Base-by-base conservation (phyloP, 2,888 invertebrate genomes). In the Eumerus sabulonum region DNA sequence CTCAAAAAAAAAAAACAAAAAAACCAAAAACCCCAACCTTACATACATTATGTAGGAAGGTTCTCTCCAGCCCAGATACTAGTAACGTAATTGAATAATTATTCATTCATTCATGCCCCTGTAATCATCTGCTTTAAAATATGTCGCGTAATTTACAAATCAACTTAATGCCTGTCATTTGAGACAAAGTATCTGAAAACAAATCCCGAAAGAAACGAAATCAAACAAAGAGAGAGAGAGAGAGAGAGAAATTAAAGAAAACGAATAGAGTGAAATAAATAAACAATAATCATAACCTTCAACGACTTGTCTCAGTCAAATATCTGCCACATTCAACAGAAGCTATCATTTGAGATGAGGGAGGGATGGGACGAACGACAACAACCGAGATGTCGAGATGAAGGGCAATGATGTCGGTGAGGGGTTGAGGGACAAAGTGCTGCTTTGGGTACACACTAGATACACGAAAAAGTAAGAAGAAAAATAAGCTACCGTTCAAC, bases 211-310 rank as follows among this genome's bases (percentile, higher is more conserved):
- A 38, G 13, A 59, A 50, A 12, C 19, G 27, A 1, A 19, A 0
- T 4, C 12, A 40, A 40, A 42, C 13, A 42, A 3, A 59, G 11
- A 60, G 27, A 27, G 14, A 27, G 1, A 44, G 42, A 27, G 12
- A 12, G 12, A 14, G 14, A 62, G n/a, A 27, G 17, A 40, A 9
- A 27, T 2, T 4, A 27, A 27, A 27, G 27, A 27, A 19, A 27
- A 27, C 27, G 3, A 27, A 27, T 7, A 18, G 9, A 19, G 36
- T 38, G 16, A 16, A 13, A 40, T 35, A 40, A 11, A 17, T 2
- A 66, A 54, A 66, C 19, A 66, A 66, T 54, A 64, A 54, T 54
- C 66, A 57, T 54, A 63, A 71, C 62, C 71, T 71, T 71, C 70
- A 48, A 17, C 62, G 54, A 62, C 70, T 62, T 54, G 17, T 54